Evolutionary conservation across 2,888 invertebrate genomes (phyloP), one percentile per base, ranked within the genome.

Genomic region (Volucella bombylans): DNA sequence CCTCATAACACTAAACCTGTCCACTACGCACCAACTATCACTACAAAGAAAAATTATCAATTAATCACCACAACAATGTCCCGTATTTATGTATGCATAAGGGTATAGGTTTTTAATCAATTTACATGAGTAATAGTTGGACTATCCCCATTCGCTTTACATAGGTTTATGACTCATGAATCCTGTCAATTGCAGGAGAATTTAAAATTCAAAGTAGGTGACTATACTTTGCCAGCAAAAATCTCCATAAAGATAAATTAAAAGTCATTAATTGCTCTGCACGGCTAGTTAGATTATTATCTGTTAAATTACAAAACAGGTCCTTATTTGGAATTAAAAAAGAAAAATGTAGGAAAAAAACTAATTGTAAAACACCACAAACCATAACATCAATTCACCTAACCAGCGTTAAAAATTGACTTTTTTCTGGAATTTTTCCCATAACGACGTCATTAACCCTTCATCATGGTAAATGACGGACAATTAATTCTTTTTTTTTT

Each of bases 361-460:
- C 39, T 52, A 64, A 47, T 38, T 55, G 15, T 55, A 49, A 31
- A 41, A 18, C 41, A 41, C 43, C 61, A 54, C 43, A 69, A 55
- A 69, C 69, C 68, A 77, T 69, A 67, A 76, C 54, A 67, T 61
- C 50, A 69, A 73, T 31, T 31, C 31, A 31, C 31, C 31, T 6
- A 31, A 31, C 31, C 52, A 67, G 43, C 49, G 52, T 45, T 23
- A 59, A 61, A 52, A 39, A 52, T 61, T 67, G 50, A 39, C 72
- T 67, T 55, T 38, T 78, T 72, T 62, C 14, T 68, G 64, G 52
- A 69, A 77, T 69, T 49, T 55, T 78, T 54, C 65, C 45, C 64
- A 62, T 73, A 78, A 52, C 57, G 78, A 73, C 64, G 78, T 55
- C 68, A 82, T 73, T 78, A 78, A 73, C 73, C 73, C 78, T 79